Evolutionary conservation across 1,140 invertebrate genomes (phyloP).

Genomic region (Bombus impatiens): DNA sequence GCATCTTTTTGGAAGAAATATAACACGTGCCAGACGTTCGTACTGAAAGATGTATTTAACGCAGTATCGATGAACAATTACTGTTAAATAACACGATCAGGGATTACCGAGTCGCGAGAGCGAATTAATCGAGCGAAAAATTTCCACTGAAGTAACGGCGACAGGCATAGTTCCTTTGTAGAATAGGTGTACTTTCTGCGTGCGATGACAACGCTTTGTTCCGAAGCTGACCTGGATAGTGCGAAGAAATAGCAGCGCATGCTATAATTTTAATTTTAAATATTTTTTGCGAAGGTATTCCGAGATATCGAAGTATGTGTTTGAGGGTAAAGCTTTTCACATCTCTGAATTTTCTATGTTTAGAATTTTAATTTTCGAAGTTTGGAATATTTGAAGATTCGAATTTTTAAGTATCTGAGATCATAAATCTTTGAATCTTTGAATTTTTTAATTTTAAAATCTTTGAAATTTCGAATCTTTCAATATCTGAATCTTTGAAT

Average conservation of each 20-base stretch:
- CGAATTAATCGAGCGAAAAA: constrained; percentile 24
- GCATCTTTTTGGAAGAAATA: not conserved
- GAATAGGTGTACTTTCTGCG: not conserved
- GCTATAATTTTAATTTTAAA: not conserved
- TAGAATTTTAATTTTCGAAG: not conserved
- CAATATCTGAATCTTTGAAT: not conserved
- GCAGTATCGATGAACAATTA: not conserved
- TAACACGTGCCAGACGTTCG: not conserved
- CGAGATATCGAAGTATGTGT: not conserved
- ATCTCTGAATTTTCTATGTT: too few relatives aligned
- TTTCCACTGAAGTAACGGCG: not conserved
- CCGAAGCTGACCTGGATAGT: not conserved
- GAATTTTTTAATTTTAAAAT: too few relatives aligned
- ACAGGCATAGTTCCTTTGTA: not conserved
- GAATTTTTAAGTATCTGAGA: not conserved
- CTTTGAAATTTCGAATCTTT: not conserved
- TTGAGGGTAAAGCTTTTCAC: too few relatives aligned
- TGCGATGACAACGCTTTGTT: not conserved
- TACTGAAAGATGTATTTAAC: constrained; percentile 1
- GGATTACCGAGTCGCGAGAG: constrained; percentile 1
- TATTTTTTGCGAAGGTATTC: not conserved
- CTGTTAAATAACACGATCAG: constrained; percentile 19
- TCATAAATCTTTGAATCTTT: too few relatives aligned
- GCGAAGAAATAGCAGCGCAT: too few relatives aligned
- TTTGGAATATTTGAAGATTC: not conserved